Conservation (phyloP, 2,888 invertebrate species). For the Netelia virgata region DNA sequence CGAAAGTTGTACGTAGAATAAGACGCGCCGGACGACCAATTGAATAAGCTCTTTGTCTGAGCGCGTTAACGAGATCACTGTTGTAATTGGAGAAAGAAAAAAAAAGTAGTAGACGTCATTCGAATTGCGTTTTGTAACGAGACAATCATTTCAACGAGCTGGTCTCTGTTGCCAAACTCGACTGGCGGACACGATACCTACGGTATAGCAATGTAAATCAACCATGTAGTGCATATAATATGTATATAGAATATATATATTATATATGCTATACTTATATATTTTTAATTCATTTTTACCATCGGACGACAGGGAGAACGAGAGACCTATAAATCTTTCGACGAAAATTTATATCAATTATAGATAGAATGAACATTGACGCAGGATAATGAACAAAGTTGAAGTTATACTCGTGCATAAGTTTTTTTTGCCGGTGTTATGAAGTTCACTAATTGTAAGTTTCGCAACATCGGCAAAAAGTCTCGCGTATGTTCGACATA, state of each 20-base stretch:
- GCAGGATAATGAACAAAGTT: slow-evolving; percentile 15
- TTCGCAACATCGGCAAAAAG: background rate
- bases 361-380: slow-evolving; percentile 16
- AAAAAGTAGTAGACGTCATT: slow-evolving; percentile 48
- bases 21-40: slow-evolving; percentile 2
- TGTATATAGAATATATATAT: background rate
- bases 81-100: slow-evolving; percentile 37
- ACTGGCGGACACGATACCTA: slow-evolving; percentile 52
- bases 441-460: background rate
- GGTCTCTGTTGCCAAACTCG: slow-evolving; percentile 58
- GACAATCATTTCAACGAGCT: slow-evolving; percentile 79
- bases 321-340: slow-evolving; percentile 42
- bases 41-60: background rate
- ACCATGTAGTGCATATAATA: background rate
- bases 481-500: background rate
- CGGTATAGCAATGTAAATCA: slow-evolving; percentile 13
- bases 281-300: slow-evolving; percentile 47
- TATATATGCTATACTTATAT: slow-evolving; percentile 32
- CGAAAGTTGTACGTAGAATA: slow-evolving; percentile 22
- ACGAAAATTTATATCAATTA: slow-evolving; percentile 44
- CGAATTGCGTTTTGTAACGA: slow-evolving; percentile 80
- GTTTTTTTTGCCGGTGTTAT: background rate
- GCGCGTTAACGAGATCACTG: slow-evolving; percentile 32
- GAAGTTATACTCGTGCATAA: slow-evolving; percentile 15
- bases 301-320: slow-evolving; percentile 57